Conservation (phyloP, 2,888 invertebrate genomes). For the Drosophila lacicola region DNA sequence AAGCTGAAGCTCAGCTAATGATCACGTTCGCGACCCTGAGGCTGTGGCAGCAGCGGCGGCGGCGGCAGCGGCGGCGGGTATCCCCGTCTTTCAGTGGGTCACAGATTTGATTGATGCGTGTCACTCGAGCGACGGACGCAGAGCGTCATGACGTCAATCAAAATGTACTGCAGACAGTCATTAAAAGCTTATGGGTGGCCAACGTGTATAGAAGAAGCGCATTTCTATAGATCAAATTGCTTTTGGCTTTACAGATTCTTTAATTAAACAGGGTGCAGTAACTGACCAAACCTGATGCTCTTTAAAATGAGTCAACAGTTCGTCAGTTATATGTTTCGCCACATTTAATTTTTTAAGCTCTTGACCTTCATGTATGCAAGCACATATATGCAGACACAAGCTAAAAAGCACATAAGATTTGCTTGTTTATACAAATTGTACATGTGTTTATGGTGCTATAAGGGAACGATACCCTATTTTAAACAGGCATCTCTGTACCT, state of each 20-base stretch:
- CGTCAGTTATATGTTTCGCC: background rate
- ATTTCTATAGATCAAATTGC: background rate
- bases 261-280: background rate
- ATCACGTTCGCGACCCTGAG: constrained; percentile 30
- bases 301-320: background rate
- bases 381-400: background rate
- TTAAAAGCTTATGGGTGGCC: constrained; percentile 3
- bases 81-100: constrained; percentile 14
- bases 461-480: too few species aligned
- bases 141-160: constrained; percentile 18
- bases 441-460: constrained; percentile 5
- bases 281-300: background rate
- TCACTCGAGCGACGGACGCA: constrained; percentile 23
- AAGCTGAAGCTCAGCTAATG: constrained; percentile 30
- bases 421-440: constrained; percentile 14
- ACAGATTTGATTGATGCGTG: constrained; percentile 48
- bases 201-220: too few species aligned
- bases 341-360: background rate
- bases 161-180: background rate
- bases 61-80: background rate
- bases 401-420: constrained; percentile 10
- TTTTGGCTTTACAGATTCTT: background rate
- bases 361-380: constrained; percentile 20
- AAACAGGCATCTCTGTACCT: too few species aligned
- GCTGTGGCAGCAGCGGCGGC: background rate